Percentiles rank a stretch among this genome's conserved stretches.
Evolutionary conservation across 2,797 vertebrate genomes (phyloP).

Genomic region (Sus cebifrons): DNA sequence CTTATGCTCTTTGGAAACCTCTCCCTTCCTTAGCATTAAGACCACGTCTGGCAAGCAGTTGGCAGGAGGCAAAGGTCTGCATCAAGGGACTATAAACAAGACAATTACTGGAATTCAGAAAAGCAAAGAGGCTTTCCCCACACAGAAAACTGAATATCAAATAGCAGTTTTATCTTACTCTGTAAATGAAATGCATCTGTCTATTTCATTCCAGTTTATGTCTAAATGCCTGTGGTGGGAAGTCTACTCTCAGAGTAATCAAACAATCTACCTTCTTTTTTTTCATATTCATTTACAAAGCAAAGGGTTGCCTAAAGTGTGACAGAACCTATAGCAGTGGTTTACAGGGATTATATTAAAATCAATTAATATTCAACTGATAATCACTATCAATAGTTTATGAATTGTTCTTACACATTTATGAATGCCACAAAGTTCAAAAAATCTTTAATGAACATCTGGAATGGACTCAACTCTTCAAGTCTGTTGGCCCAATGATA

Average conservation of each 20-base stretch:
- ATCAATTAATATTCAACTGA: neutral
- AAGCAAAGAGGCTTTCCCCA: constrained; percentile 25
- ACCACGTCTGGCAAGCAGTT: constrained; percentile 47
- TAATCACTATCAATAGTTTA: neutral
- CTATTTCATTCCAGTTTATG: constrained; percentile 6
- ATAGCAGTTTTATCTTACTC: constrained; percentile 33
- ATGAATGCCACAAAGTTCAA: neutral
- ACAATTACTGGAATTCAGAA: constrained; percentile 75
- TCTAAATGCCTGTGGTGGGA: constrained; percentile 3
- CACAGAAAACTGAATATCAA: constrained; percentile 25
- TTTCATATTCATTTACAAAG: neutral
- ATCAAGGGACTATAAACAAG: constrained; percentile 56
- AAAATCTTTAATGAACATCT: neutral
- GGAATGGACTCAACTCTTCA: neutral
- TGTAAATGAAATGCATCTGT: neutral
- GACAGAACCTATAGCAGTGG: neutral
- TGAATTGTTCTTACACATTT: neutral
- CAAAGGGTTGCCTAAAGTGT: neutral
- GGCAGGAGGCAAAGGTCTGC: constrained; percentile 66
- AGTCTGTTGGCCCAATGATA: neutral
- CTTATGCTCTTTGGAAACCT: constrained; percentile 42
- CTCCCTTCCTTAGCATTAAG: constrained; percentile 46
- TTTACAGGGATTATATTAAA: neutral
- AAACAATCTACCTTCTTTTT: neutral
- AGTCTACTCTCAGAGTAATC: neutral